Conservation (phyloP, 2,797 vertebrate species). For the Glyptemys insculpta region DNA sequence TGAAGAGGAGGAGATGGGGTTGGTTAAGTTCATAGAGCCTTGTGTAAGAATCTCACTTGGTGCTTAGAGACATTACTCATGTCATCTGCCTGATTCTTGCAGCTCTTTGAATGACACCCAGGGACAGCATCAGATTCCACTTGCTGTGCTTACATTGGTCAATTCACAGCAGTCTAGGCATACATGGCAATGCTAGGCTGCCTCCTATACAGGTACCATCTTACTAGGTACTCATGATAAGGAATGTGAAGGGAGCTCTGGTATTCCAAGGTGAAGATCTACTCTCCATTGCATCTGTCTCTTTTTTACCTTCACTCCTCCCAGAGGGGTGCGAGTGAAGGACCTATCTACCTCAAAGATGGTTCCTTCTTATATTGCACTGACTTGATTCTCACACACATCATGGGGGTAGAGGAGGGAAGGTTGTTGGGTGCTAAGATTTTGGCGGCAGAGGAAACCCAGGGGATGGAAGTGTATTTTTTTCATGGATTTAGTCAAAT, state of each 20-base stretch:
- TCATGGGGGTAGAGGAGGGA: not conserved
- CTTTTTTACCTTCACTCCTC: not conserved
- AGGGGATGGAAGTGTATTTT: not conserved
- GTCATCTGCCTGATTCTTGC: not conserved
- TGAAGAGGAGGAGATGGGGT: not conserved
- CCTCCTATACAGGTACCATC: not conserved
- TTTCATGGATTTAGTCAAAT: not conserved
- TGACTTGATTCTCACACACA: not conserved
- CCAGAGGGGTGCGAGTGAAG: not conserved
- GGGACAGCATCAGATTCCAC: not conserved
- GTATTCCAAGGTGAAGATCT: not conserved
- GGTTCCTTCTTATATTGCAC: not conserved
- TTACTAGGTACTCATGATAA: not conserved
- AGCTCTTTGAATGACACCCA: not conserved
- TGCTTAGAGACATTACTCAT: not conserved
- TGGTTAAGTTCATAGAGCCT: constrained; percentile 1
- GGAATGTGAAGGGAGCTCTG: not conserved
- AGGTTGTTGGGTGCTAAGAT: not conserved
- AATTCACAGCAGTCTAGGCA: not conserved
- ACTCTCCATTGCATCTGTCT: not conserved
- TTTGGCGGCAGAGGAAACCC: not conserved
- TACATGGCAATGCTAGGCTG: not conserved
- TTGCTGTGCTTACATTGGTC: not conserved
- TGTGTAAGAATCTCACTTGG: rapidly evolving
- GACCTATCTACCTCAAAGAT: not conserved